Conservation (phyloP, 2,113 vertebrate species). For the Miniopterus natalensis region DNA sequence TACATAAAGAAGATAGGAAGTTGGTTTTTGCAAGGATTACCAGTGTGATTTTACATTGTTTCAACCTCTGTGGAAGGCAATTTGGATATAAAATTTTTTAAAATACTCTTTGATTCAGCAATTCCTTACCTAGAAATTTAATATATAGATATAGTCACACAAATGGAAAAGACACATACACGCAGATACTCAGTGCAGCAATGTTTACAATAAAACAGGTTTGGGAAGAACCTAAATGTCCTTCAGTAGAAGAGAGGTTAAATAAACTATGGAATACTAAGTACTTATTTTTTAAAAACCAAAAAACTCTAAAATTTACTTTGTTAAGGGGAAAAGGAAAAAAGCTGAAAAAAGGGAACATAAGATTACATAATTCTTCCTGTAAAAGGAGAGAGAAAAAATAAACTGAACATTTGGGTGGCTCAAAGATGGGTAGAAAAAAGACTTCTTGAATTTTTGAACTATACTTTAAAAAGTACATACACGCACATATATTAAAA, state of each 20-base stretch:
- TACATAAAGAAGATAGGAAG: not conserved
- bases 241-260: not conserved
- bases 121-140: slow-evolving; percentile 6
- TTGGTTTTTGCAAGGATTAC: not conserved
- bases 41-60: slow-evolving; percentile 25
- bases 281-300: not conserved
- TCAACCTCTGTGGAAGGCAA: not conserved
- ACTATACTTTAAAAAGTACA: not conserved
- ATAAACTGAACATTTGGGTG: not conserved
- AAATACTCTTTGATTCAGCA: not conserved
- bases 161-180: not conserved
- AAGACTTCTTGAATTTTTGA: not conserved
- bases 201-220: not conserved
- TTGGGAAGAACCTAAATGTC: not conserved
- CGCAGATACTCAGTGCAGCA: not conserved
- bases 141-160: not conserved
- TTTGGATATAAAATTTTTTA: not conserved
- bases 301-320: not conserved
- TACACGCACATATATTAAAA: no score
- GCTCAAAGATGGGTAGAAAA: not conserved
- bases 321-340: not conserved
- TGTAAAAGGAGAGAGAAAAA: not conserved
- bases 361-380: not conserved
- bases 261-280: slow-evolving; percentile 2
- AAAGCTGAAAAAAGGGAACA: not conserved